Evolutionary conservation across 2,797 vertebrate genomes (phyloP).

Genomic region (Molossus molossus): DNA sequence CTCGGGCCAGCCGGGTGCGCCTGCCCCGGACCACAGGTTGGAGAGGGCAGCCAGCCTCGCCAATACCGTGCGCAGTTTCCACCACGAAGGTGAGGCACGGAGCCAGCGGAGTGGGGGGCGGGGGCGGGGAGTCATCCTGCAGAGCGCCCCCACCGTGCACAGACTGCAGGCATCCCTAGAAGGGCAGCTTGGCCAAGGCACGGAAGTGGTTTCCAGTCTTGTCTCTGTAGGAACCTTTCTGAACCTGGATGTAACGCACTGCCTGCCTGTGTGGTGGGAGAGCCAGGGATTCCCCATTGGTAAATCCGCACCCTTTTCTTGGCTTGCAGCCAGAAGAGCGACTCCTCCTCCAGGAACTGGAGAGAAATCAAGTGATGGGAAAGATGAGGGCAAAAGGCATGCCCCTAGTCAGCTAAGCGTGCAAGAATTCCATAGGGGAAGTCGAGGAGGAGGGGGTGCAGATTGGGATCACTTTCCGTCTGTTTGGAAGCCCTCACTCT

Average conservation of each 20-base stretch:
- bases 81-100: slow-evolving; percentile 96
- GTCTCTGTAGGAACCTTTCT: neutral
- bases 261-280: slow-evolving; percentile 43
- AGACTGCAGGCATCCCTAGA: slow-evolving; percentile 18
- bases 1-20: slow-evolving; percentile 93
- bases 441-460: neutral
- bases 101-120: neutral
- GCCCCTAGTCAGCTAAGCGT: slow-evolving; percentile 47
- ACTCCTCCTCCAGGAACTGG: slow-evolving; percentile 79
- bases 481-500: slow-evolving; percentile 48
- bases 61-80: slow-evolving; percentile 99
- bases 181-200: neutral
- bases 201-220: neutral
- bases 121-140: neutral
- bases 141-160: neutral
- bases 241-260: neutral
- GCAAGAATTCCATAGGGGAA: slow-evolving; percentile 72
- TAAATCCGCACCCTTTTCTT: slow-evolving; percentile 73
- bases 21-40: slow-evolving; percentile 93
- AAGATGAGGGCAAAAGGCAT: slow-evolving; percentile 86
- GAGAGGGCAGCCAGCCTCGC: slow-evolving; percentile 96
- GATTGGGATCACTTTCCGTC: neutral
- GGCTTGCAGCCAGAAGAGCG: slow-evolving; percentile 73
- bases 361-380: slow-evolving; percentile 74
- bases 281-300: slow-evolving; percentile 81